Evolutionary conservation across 2,888 invertebrate species (phyloP), one percentile per base, ranked within the genome.

Genomic region (Xestoiulus laeticollis): DNA sequence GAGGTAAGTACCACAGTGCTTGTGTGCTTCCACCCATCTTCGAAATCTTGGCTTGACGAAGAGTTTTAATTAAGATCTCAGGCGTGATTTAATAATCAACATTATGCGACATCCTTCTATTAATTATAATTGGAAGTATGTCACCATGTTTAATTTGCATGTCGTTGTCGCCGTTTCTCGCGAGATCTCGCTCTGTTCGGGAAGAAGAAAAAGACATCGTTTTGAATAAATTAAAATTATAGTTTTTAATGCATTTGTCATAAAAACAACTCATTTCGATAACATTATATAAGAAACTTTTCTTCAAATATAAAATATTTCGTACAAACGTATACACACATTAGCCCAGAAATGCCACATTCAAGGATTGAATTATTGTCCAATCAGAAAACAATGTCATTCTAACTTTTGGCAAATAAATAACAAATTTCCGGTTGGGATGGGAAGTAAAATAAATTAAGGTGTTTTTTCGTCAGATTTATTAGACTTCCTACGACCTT

Each of bases 251-350:
- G 59, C 59, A n/a, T 59, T n/a, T 14, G 59, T 19, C 59, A 59
- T 59, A 59, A 59, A 59, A 59, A 59, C 59, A 59, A 59, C 59
- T 59, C 59, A 59, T 59, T 8, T 59, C 59, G 59, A n/a, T 59
- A 59, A 59, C 59, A 59, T 19, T 22, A 59, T 59, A 59, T 59
- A 59, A 59, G 59, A 59, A 59, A 59, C 59, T 59, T 59, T 59
- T 59, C n/a, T n/a, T 19, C 59, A 59, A 59, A 59, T 59, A 59
- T 59, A 59, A 59, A 59, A 59, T 59, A 59, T 59, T 59, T 59
- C 59, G 59, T 59, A 59, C 59, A 59, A 59, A 59, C 59, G 59
- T 59, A 59, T 59, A 59, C 59, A 59, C 59, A 59, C 59, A 59
- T 59, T 59, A 59, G 59, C 59, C n/a, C n/a, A 59, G n/a, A 59